A percentile compares a stretch with the other conserved stretches of the same genome.
Conservation (phyloP, 2,888 invertebrate genomes). For the Halocaridina rubra region DNA sequence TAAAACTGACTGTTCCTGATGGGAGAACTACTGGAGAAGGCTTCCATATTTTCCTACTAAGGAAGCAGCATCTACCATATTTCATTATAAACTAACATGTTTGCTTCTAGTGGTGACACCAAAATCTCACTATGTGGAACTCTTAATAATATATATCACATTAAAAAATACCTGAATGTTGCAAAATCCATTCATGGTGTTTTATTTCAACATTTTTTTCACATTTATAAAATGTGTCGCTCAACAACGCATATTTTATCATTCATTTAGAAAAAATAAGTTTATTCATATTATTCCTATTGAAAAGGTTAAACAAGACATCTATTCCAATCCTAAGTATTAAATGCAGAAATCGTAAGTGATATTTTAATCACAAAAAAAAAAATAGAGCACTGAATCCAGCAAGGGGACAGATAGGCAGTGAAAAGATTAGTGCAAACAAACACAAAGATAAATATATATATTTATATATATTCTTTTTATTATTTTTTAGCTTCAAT, state of each 20-base stretch:
- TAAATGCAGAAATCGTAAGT: slow-evolving; percentile 50
- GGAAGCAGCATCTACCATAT: too few species aligned
- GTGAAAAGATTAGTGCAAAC: slow-evolving; percentile 15
- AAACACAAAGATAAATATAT: too few species aligned
- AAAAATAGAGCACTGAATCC: slow-evolving; percentile 32
- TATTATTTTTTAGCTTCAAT: too few species aligned
- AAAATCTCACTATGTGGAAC: slow-evolving; percentile 60
- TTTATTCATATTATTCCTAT: slow-evolving; percentile 54
- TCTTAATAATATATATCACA: slow-evolving; percentile 63
- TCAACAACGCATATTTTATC: slow-evolving; percentile 55
- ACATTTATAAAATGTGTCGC: slow-evolving; percentile 61
- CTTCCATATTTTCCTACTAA: too few species aligned
- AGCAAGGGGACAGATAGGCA: slow-evolving; percentile 43
- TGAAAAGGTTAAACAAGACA: slow-evolving; percentile 58
- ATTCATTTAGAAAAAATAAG: slow-evolving; percentile 56
- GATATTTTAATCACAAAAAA: slow-evolving; percentile 7
- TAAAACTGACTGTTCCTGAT: too few species aligned
- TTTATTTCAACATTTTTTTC: slow-evolving; percentile 27
- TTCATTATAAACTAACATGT: slow-evolving; percentile 48
- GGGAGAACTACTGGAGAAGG: too few species aligned
- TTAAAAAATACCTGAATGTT: slow-evolving; percentile 63
- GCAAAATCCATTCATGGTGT: slow-evolving; percentile 60
- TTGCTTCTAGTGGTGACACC: slow-evolving; percentile 53
- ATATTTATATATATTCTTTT: too few species aligned
- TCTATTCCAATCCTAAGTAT: slow-evolving; percentile 49